Conservation (phyloP, 2,797 vertebrate species). For the Alectoris magna region DNA sequence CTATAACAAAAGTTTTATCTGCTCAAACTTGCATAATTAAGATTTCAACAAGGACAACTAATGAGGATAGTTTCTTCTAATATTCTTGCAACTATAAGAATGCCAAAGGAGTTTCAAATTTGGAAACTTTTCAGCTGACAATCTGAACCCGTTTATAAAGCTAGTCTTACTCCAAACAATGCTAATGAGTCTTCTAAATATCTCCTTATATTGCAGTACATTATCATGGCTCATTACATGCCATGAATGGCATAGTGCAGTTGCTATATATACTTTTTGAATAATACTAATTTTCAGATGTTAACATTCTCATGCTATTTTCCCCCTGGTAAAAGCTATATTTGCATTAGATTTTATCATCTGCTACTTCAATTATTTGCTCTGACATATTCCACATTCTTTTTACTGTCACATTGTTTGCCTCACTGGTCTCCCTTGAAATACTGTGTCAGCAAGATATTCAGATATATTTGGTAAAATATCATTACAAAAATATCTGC, state of each 20-base stretch:
- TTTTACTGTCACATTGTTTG: constrained; percentile 42
- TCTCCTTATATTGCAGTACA: not conserved
- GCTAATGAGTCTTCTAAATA: constrained; percentile 9
- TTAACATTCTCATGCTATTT: not conserved
- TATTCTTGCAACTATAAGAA: constrained; percentile 10
- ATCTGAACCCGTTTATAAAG: not conserved
- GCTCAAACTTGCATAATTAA: constrained; percentile 60
- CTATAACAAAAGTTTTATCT: constrained; percentile 44
- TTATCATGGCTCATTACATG: not conserved
- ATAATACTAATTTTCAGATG: constrained; percentile 10
- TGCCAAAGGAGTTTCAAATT: not conserved
- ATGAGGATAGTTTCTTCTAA: constrained; percentile 47
- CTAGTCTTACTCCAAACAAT: constrained; percentile 1
- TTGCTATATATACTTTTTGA: not conserved
- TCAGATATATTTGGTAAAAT: not conserved
- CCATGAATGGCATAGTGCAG: not conserved
- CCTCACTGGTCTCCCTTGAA: not conserved
- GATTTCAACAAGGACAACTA: constrained; percentile 61
- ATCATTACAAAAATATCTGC: not conserved
- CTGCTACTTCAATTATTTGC: constrained; percentile 42
- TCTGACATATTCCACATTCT: constrained; percentile 21
- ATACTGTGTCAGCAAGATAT: constrained; percentile 2
- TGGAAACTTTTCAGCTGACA: constrained; percentile 16
- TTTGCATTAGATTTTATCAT: constrained; percentile 48
- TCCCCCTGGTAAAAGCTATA: not conserved